phyloP scores from a whole-genome alignment of 2,797 vertebrate species.

The Hemitrygon akajei region DNA sequence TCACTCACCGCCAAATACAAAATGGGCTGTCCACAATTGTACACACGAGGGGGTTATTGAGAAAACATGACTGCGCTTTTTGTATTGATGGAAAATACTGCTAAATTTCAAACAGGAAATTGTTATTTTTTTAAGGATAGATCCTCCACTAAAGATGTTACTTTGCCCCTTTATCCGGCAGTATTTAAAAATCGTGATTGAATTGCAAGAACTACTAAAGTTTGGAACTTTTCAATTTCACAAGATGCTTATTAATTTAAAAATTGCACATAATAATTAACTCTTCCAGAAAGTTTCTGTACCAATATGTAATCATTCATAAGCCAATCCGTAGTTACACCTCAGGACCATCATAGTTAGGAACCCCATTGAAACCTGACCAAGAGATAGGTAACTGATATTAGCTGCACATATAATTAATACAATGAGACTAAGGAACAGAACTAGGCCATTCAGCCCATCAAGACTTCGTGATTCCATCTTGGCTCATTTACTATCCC shows the following conservation, averaged over 20 bases:
- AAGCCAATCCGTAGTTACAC: neutral
- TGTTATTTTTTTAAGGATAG: too few species aligned
- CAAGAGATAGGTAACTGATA: neutral
- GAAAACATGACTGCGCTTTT: neutral
- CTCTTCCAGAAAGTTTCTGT: neutral
- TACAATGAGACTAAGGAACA: too few species aligned
- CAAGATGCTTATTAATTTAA: neutral
- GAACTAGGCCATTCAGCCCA: too few species aligned
- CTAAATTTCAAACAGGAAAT: too few species aligned
- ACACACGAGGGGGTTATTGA: neutral
- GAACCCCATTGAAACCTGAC: neutral
- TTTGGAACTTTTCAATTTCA: neutral
- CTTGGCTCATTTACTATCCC: too few species aligned
- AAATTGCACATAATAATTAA: neutral
- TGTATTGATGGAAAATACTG: neutral
- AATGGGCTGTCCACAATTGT: neutral
- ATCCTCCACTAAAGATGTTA: neutral
- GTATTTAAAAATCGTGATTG: neutral
- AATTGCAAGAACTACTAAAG: neutral
- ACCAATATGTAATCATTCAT: too few species aligned
- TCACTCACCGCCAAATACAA: neutral
- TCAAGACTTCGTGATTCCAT: too few species aligned
- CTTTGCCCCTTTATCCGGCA: too few species aligned
- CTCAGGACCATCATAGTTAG: neutral
- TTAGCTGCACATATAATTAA: neutral